phyloP scores from a whole-genome alignment of 1,140 invertebrate species.

The Penaeus chinensis region DNA sequence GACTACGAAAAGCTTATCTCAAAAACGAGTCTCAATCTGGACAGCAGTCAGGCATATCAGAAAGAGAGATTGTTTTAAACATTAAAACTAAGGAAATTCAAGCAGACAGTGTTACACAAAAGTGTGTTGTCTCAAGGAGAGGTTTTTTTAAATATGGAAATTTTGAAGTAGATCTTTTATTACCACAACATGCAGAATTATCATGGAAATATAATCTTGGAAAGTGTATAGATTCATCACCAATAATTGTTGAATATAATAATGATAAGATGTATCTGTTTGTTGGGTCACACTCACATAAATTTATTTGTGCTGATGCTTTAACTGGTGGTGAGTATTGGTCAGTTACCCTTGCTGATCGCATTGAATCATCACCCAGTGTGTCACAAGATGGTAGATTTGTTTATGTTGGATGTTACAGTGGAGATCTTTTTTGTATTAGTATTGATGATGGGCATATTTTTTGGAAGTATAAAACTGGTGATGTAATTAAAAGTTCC shows the following conservation, averaged over 20 bases:
- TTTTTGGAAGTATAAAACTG: constrained; percentile 39
- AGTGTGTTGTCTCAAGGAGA: constrained; percentile 29
- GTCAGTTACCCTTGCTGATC: constrained; percentile 29
- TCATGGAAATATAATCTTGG: constrained; percentile 44
- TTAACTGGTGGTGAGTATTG: constrained; percentile 17
- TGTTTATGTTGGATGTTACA: constrained; percentile 51
- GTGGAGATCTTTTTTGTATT: constrained; percentile 32
- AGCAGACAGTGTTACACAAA: too few relatives aligned
- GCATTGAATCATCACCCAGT: constrained; percentile 44
- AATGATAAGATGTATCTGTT: not conserved
- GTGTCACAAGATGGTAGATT: constrained; percentile 26
- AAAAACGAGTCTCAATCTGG: too few relatives aligned
- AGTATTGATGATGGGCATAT: constrained; percentile 25
- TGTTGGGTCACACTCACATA: constrained; percentile 47
- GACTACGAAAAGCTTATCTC: too few relatives aligned
- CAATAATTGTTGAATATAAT: constrained; percentile 25
- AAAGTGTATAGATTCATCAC: constrained; percentile 53
- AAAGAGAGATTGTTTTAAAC: too few relatives aligned
- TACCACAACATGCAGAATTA: not conserved
- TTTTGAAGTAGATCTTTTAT: not conserved
- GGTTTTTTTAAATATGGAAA: constrained; percentile 2
- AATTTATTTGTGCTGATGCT: constrained; percentile 38
- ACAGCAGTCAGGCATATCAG: too few relatives aligned
- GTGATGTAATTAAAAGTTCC: constrained; percentile 42
- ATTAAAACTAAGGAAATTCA: too few relatives aligned